A percentile compares a stretch with the other conserved stretches of the same genome.
Evolutionary conservation across 2,888 invertebrate species (phyloP).

Genomic region (Tyria jacobaeae): DNA sequence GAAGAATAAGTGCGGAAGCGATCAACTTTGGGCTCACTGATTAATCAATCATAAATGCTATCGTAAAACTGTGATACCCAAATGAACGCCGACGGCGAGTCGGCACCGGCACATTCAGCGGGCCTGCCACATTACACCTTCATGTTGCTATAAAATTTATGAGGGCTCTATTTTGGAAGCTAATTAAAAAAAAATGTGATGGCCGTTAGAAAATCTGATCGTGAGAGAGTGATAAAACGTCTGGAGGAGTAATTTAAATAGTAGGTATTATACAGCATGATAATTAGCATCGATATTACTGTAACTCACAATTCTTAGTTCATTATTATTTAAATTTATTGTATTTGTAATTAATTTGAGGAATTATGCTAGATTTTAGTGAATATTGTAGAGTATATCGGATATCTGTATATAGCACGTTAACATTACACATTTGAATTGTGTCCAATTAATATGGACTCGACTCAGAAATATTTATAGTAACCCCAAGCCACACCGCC

Average conservation of each 20-base stretch:
- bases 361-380: constrained; percentile 17
- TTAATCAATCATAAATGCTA: constrained; percentile 78
- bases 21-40: constrained; percentile 71
- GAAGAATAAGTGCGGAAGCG: constrained; percentile 75
- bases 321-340: constrained; percentile 19
- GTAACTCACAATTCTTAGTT: constrained; percentile 27
- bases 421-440: constrained; percentile 56
- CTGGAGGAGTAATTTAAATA: constrained; percentile 62
- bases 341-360: constrained; percentile 7
- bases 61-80: constrained; percentile 68
- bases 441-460: constrained; percentile 64
- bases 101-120: constrained; percentile 43
- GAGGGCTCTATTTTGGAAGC: constrained; percentile 80
- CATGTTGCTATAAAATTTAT: constrained; percentile 82
- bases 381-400: constrained; percentile 29
- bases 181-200: constrained; percentile 81
- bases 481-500: constrained; percentile 63
- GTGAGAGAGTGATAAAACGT: constrained; percentile 81
- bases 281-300: constrained; percentile 49
- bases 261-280: constrained; percentile 52
- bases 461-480: constrained; percentile 67
- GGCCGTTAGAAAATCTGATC: constrained; percentile 75
- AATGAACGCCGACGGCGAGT: constrained; percentile 66
- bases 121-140: constrained; percentile 64
- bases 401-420: constrained; percentile 35